Conservation (phyloP, 2,113 vertebrate genomes). For the Diadophis punctatus region DNA sequence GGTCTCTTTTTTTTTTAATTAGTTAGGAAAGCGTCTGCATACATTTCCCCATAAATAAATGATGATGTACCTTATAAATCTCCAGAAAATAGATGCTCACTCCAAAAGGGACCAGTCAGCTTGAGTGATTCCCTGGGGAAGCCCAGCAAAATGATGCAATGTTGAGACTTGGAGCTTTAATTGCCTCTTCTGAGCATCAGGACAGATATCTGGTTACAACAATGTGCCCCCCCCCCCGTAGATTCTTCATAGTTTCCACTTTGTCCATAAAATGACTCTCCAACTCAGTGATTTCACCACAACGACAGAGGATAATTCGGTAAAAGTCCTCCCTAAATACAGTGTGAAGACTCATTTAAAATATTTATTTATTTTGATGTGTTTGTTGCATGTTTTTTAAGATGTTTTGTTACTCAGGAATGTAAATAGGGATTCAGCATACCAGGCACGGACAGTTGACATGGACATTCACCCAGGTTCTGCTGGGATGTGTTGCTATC, state of each 20-base stretch:
- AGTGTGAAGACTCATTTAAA: background rate
- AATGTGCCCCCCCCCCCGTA: background rate
- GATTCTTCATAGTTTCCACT: background rate
- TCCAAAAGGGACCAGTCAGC: background rate
- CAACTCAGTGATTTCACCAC: background rate
- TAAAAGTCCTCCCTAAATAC: background rate
- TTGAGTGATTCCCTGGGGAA: background rate
- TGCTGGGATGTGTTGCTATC: constrained; percentile 53
- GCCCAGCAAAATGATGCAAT: background rate
- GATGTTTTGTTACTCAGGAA: background rate
- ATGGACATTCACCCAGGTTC: constrained; percentile 28
- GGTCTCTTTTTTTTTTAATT: background rate
- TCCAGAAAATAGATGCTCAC: background rate
- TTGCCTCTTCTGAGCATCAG: background rate
- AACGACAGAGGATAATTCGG: background rate
- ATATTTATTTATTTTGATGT: constrained; percentile 33
- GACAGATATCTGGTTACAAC: background rate
- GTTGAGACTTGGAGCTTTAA: background rate
- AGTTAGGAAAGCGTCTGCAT: background rate
- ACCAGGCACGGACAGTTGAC: constrained; percentile 40
- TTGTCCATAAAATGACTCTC: background rate
- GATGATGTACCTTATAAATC: background rate
- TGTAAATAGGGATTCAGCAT: background rate
- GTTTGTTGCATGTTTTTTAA: background rate
- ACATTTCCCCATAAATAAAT: background rate